Evolutionary conservation across 2,797 vertebrate species (phyloP).

Genomic region (Muscicapa comitata): DNA sequence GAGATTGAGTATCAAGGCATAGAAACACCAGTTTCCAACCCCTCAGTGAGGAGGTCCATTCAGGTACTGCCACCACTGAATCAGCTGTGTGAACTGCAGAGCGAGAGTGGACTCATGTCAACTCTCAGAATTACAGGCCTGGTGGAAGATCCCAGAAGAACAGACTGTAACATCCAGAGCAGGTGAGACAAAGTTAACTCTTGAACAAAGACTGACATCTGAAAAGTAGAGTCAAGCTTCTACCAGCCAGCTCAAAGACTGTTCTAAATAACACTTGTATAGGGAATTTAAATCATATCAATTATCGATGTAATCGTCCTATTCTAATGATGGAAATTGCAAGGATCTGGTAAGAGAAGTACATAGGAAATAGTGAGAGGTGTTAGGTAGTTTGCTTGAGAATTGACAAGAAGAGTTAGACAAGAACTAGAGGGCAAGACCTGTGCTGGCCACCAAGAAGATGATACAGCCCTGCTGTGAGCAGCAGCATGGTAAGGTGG

Average conservation of each 20-base stretch:
- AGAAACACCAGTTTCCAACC: neutral
- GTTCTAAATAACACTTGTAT: neutral
- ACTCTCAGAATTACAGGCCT: too few species aligned
- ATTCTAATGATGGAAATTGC: neutral
- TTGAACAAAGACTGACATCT: neutral
- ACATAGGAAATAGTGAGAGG: too few species aligned
- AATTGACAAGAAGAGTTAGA: neutral
- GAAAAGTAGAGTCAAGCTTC: neutral
- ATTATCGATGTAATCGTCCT: neutral
- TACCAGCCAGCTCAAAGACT: neutral
- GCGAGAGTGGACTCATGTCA: neutral
- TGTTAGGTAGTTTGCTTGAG: neutral
- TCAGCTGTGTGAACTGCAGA: neutral
- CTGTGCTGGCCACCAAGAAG: neutral
- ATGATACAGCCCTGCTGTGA: neutral
- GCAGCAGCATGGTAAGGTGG: neutral
- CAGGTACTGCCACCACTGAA: neutral
- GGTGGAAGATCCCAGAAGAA: neutral
- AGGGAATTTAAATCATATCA: neutral
- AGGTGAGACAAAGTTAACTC: neutral
- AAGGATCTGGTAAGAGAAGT: neutral
- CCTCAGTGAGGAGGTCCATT: neutral
- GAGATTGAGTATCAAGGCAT: neutral
- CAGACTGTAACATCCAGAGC: neutral
- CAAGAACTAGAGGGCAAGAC: neutral